phyloP scores from a whole-genome alignment of 1,140 invertebrate genomes.

The Sarcophaga peregrina region DNA sequence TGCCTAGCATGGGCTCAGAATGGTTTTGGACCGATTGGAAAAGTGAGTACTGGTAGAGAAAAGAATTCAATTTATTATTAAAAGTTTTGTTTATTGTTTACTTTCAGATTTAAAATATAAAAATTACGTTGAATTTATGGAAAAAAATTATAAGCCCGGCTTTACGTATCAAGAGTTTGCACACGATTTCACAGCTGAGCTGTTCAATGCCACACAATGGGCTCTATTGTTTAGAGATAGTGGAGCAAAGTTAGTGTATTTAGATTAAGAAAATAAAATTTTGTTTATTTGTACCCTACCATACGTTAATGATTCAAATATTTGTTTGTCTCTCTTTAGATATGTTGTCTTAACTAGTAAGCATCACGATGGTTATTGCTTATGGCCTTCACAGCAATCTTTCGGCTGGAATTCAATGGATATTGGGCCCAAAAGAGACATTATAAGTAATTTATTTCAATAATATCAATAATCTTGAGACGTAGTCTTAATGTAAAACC shows the following conservation, averaged over 20 bases:
- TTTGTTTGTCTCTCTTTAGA: constrained; percentile 66
- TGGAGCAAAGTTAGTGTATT: constrained; percentile 76
- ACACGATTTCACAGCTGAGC: constrained; percentile 82
- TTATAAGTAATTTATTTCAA: constrained; percentile 71
- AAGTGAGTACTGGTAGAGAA: constrained; percentile 64
- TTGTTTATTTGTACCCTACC: too few species aligned
- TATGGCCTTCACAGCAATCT: constrained; percentile 88
- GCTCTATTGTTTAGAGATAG: constrained; percentile 78
- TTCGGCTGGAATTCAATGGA: constrained; percentile 93
- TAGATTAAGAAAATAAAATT: background rate
- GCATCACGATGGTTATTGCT: constrained; percentile 92
- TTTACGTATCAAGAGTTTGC: constrained; percentile 91
- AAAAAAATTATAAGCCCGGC: constrained; percentile 79
- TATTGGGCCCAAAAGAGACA: constrained; percentile 84
- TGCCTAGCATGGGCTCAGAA: constrained; percentile 85
- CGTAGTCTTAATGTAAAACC: background rate
- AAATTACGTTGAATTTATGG: constrained; percentile 75
- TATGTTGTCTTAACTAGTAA: constrained; percentile 93
- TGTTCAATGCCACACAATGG: constrained; percentile 83
- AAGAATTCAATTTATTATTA: background rate
- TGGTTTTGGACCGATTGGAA: constrained; percentile 90
- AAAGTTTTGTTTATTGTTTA: background rate
- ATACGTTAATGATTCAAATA: too few species aligned
- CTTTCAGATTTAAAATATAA: constrained; percentile 52
- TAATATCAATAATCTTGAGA: background rate